Base-by-base conservation (phyloP, 2,797 vertebrate species). In the Phoebastria nigripes region DNA sequence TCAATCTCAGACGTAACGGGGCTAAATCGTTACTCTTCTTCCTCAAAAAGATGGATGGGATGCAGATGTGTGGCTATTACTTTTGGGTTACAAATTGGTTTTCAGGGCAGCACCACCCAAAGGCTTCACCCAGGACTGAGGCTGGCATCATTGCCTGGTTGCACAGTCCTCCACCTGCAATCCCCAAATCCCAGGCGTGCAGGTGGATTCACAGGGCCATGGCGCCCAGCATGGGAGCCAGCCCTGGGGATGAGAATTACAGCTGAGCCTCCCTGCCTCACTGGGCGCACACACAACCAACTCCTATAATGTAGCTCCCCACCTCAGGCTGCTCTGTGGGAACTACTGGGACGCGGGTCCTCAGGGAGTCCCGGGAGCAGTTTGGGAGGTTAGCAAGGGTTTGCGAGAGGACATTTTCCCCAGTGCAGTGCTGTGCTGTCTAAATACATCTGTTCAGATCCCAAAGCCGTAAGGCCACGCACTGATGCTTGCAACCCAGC, bases 391-490 rank as follows among this genome's bases (percentile, higher is more conserved):
- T 13, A 37, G 33, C 33, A 51, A 41, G 33, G 61, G 15, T 14
- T 77, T 47, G 35, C 62, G 33, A 59, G 37, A 55, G 26, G 62
- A 33, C 4, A 2, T 33, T 37, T 66, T 46, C 11, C 49, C 69
- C 74, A 47, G 37, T 4, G 5, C 1, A 0, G 25, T 37, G 41
- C 62, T n/a, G 77, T 22, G 35, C 37, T 56, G 14, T 8, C 71
- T 41, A 6, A 37, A 79, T 37, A 26, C 24, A 22, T 7, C 42
- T 13, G 42, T 35, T 87, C 39, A 15, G 24, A 14, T 22, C 62
- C 62, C 3, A 1, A 52, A 58, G 51, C 51, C 39, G 29, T 14
- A 21, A 62, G 33, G 55, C 55, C 37, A 6, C 0, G 0, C 1
- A 11, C 41, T 26, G 12, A 15, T 28, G 19, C 31, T 49, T 56